A percentile compares a stretch with the other conserved stretches of the same genome.
Conservation (phyloP, 1,140 invertebrate species). For the Drosophila orena region DNA sequence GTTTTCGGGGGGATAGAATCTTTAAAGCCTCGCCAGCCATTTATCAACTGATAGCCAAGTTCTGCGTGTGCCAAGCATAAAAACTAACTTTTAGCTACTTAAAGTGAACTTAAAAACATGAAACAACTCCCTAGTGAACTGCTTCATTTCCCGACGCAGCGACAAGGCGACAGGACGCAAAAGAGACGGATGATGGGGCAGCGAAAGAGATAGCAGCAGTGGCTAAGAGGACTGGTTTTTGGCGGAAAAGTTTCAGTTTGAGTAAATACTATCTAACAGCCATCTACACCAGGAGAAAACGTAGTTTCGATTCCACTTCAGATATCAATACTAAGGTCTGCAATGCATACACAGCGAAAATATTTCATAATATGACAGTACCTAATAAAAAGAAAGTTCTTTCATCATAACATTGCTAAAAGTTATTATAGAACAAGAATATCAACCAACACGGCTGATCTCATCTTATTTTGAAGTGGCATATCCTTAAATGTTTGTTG, state of each 20-base stretch:
- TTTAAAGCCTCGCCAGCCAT: slow-evolving; percentile 71
- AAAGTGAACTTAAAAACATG: slow-evolving; percentile 79
- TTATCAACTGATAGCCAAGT: slow-evolving; percentile 77
- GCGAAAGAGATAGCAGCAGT: slow-evolving; percentile 11
- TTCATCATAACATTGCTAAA: no score
- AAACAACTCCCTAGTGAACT: slow-evolving; percentile 63
- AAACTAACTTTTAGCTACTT: slow-evolving; percentile 80
- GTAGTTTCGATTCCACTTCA: no score
- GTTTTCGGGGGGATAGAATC: neutral
- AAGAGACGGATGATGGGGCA: neutral
- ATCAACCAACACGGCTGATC: no score
- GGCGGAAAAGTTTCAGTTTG: slow-evolving; percentile 52
- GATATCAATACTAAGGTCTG: no score
- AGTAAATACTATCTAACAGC: slow-evolving; percentile 52
- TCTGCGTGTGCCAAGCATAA: slow-evolving; percentile 76
- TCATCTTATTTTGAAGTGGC: no score
- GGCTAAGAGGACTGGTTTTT: slow-evolving; percentile 19
- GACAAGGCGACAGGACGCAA: neutral
- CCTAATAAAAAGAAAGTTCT: no score
- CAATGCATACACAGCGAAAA: no score
- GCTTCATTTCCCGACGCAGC: slow-evolving; percentile 4
- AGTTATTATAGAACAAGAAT: no score
- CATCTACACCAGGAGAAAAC: slow-evolving; percentile 5
- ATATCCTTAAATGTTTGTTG: no score
- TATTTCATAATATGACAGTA: no score